A percentile compares a stretch with the other conserved stretches of the same genome.
Evolutionary conservation across 2,888 invertebrate species (phyloP).

Genomic region (Tenthredo notha): DNA sequence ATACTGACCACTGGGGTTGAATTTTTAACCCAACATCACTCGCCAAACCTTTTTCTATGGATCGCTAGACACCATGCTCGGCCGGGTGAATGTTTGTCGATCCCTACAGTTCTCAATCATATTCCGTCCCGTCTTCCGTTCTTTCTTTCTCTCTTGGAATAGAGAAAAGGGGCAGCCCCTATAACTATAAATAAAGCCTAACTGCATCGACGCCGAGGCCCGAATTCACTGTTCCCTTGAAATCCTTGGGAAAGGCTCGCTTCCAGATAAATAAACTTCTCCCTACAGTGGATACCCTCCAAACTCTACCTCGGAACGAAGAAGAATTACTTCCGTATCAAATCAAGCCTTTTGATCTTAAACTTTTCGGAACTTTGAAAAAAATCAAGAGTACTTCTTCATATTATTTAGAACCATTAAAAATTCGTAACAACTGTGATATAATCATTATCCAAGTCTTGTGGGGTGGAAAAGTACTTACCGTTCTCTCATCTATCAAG

Average conservation of each 20-base stretch:
- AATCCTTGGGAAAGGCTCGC: background rate
- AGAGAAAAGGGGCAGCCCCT: background rate
- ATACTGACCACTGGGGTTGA: background rate
- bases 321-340: background rate
- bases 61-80: background rate
- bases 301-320: background rate
- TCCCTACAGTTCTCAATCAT: constrained; percentile 4
- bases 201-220: background rate
- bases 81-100: background rate
- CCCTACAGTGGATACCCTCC: background rate
- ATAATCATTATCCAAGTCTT: background rate
- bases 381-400: background rate
- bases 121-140: background rate
- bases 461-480: background rate
- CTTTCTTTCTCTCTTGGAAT: background rate
- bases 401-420: constrained; percentile 4
- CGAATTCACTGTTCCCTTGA: background rate
- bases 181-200: constrained; percentile 12
- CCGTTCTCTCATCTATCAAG: background rate
- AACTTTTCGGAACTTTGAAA: background rate
- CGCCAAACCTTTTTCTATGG: background rate
- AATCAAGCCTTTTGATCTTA: constrained; percentile 15
- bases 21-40: background rate
- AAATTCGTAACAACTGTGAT: background rate
- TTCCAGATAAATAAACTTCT: constrained; percentile 1